Base-by-base conservation (phyloP, 2,797 vertebrate species). In the Hephaestus fuliginosus region DNA sequence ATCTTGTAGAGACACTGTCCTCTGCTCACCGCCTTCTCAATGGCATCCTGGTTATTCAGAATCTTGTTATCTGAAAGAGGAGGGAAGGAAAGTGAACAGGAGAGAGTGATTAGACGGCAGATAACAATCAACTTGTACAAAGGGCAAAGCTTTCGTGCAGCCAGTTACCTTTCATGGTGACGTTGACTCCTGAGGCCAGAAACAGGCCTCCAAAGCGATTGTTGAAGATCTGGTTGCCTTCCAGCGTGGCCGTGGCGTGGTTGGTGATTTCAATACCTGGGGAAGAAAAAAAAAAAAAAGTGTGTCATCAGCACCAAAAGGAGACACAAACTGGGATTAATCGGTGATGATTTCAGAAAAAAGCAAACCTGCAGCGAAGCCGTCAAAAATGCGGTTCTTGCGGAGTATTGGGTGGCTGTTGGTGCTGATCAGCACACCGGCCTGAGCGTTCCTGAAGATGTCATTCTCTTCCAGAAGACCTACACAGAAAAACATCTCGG, bases 141-240 rank as follows among this genome's bases (percentile, higher is more conserved):
- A 20, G 15, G 2, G 0, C 1, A 3, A 25, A 17, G 14, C 14
- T 33, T 41, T 10, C 39, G 60, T 15, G 9, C 0, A 33, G 36
- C 13, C 5, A 0, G 12, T 48, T 80, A 99, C 98, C 98, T 99
- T 99, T 99, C 98, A 99, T 99, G 20, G 98, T 99, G 88, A 99
- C 98, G 61, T 99, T 99, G 92, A 99, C 98, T 78, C 98, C 98
- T 57, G 98, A 99, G 14, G 98, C 98, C 86, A 99, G 96, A 96
- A 99, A 99, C 90, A 99, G 94, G 46, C 98, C 98, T 85, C 98
- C 98, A 78, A 99, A 99, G 83, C 98, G 96, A 92, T 99, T 99
- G 96, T 99, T 99, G 95, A 99, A 99, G 91, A 99, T 99, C 92
- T 99, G 98, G 97, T 99, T 99, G 93, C 97, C 97, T 95, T 99